Conservation (phyloP, 2,113 vertebrate species). For the Chaenogobius annularis region DNA sequence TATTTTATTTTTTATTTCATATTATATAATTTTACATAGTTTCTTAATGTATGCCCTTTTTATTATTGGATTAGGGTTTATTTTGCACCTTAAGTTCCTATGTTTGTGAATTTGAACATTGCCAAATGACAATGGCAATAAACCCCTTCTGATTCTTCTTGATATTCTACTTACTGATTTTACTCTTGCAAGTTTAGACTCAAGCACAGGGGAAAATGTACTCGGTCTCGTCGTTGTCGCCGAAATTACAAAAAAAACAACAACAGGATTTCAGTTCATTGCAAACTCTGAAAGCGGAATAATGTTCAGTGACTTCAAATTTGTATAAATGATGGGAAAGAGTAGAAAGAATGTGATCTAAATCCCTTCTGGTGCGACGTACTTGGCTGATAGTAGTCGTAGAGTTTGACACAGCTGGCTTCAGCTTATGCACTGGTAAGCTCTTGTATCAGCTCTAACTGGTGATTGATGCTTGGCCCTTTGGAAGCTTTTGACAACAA, state of each 20-base stretch:
- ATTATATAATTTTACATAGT: no score
- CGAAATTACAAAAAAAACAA: constrained; percentile 25
- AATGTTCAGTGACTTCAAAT: not conserved
- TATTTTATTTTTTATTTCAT: no score
- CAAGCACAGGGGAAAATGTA: constrained; percentile 37
- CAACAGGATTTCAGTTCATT: not conserved
- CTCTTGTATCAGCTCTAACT: constrained; percentile 71
- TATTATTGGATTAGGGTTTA: no score
- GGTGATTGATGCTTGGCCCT: constrained; percentile 24
- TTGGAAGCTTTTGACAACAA: constrained; percentile 42
- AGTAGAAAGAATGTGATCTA: not conserved
- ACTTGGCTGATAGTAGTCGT: constrained; percentile 89
- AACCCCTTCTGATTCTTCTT: no score
- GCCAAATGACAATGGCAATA: no score
- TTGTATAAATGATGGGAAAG: not conserved
- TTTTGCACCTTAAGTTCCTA: no score
- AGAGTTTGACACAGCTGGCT: constrained; percentile 80
- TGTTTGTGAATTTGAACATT: no score
- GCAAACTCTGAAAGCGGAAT: not conserved
- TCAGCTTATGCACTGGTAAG: constrained; percentile 75
- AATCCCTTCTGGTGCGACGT: constrained; percentile 32
- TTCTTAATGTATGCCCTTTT: no score
- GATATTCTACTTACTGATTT: no score
- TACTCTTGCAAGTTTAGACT: no score
- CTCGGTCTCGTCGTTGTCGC: constrained; percentile 61